Conservation (phyloP, 2,113 vertebrate species). For the Varanus komodoensis region DNA sequence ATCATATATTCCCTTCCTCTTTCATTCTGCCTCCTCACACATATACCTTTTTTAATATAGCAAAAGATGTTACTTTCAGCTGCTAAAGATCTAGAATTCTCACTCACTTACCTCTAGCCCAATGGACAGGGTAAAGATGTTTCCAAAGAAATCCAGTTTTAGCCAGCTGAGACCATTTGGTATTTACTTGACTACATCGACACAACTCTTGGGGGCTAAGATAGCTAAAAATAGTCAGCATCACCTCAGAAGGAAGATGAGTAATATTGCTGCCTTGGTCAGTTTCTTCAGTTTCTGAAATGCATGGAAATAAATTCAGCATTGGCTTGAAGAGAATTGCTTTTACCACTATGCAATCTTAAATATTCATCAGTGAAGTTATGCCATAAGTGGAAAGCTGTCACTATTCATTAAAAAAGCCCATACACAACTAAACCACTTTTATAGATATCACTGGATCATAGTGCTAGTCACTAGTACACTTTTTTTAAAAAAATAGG, state of each 20-base stretch:
- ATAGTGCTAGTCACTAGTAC: neutral
- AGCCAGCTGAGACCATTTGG: constrained; percentile 87
- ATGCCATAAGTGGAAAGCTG: neutral
- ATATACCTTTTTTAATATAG: neutral
- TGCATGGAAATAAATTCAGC: constrained; percentile 37
- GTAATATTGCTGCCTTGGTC: constrained; percentile 80
- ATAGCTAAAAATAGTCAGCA: constrained; percentile 92
- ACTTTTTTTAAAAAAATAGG: neutral
- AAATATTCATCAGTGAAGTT: constrained; percentile 5
- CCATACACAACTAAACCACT: neutral
- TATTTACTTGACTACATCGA: constrained; percentile 92
- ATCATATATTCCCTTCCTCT: neutral
- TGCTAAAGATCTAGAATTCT: neutral
- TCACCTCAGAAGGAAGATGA: constrained; percentile 91
- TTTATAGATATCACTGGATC: neutral
- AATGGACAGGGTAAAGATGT: constrained; percentile 94
- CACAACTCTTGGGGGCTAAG: constrained; percentile 91
- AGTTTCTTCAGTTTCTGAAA: constrained; percentile 77
- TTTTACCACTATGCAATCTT: constrained; percentile 39
- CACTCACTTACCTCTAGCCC: constrained; percentile 89
- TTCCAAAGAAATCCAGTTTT: constrained; percentile 94
- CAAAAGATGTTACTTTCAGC: neutral
- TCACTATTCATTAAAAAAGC: neutral
- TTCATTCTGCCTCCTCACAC: neutral
- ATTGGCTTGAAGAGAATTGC: constrained; percentile 48